Evolutionary conservation across 2,888 invertebrate genomes (phyloP).

Genomic region (Epinotia bilunana): DNA sequence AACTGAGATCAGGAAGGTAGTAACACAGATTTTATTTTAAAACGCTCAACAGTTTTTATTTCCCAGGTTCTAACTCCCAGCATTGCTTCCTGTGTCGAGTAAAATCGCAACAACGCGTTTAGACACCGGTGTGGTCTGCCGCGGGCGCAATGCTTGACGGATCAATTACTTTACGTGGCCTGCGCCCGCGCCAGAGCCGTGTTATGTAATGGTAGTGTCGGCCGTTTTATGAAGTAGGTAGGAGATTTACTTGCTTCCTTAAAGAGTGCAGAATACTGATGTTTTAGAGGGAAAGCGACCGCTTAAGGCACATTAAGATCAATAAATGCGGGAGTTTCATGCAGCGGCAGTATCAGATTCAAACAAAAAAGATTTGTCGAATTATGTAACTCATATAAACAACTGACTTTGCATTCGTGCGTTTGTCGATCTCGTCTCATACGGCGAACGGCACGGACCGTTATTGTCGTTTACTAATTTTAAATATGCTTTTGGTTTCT

Average conservation of each 20-base stretch:
- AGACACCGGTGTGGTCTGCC: conserved; percentile 69
- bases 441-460: too few species aligned
- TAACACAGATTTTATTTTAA: background rate
- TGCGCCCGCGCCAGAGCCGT: conserved; percentile 10
- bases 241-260: background rate
- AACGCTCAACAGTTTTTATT: background rate
- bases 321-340: background rate
- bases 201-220: conserved; percentile 22
- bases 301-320: background rate
- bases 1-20: too few species aligned
- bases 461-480: too few species aligned
- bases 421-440: too few species aligned
- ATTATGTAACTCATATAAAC: background rate
- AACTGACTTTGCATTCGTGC: too few species aligned
- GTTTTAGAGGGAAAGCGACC: background rate
- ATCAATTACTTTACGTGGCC: conserved; percentile 61
- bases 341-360: background rate
- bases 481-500: too few species aligned
- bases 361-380: background rate
- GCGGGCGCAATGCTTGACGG: conserved; percentile 51
- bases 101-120: conserved; percentile 61
- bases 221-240: conserved; percentile 8
- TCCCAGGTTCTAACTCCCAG: conserved; percentile 36
- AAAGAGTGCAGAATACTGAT: background rate
- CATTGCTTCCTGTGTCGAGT: conserved; percentile 46